Evolutionary conservation across 2,113 vertebrate species (phyloP), one percentile per base, ranked within the genome.

Genomic region (Hippocampus mohnikei): DNA sequence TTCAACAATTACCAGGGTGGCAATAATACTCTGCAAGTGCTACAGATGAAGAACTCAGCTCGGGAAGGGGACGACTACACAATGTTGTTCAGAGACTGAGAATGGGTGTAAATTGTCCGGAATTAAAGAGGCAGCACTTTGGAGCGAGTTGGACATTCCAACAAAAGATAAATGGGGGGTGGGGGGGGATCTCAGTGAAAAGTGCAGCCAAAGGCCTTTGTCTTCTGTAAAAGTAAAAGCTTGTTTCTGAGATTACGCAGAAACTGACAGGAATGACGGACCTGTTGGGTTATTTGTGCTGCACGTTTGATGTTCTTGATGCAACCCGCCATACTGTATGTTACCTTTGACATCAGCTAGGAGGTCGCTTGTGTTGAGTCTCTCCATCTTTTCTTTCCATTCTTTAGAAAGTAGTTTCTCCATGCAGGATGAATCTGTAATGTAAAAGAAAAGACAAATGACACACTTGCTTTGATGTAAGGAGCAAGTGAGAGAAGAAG

Each of bases 341-440:
- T 37, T 95, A 99, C 97, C 96, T 98, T 99, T 98, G 79, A 99
- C 96, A 92, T 98, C 97, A 88, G 95, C 96, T 81, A 99, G 92
- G 77, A 99, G 94, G 87, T 99, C 96, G 74, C 94, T 96, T 42
- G 96, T 95, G 90, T 98, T 98, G 81, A 98, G 91, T 90, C 97
- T 93, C 85, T 98, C 97, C 97, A 99, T 99, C 91, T 98, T 99
- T 88, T 99, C 96, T 82, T 99, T 99, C 97, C 97, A 99, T 86
- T 99, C 97, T 93, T 98, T 98, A 85, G 97, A 99, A 85, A 99
- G 96, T 80, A 99, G 93, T 76, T 94, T 98, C 90, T 99, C 96
- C 94, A 99, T 95, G 84, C 97, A 99, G 76, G 96, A 93, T 50
- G 96, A 94, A 85, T 99, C 96, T 98, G 79, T 82, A 81, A 77